Evolutionary conservation across 2,797 vertebrate genomes (phyloP).

Genomic region (Danio albolineatus): DNA sequence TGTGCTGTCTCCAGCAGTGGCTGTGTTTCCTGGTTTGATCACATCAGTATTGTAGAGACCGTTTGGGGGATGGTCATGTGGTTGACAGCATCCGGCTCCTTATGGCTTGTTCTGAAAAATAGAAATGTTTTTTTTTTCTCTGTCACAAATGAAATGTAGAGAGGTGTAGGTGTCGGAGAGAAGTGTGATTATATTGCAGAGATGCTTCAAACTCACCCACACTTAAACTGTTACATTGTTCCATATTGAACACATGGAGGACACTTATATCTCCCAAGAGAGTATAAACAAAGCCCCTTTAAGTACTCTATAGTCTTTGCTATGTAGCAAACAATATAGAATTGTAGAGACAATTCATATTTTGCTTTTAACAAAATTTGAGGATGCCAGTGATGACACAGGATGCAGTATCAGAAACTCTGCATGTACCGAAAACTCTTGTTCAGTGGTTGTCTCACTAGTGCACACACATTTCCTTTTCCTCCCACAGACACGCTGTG

Average conservation of each 20-base stretch:
- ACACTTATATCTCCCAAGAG: background rate
- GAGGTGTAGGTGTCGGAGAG: slow-evolving; percentile 48
- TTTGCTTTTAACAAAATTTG: background rate
- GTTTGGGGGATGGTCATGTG: slow-evolving; percentile 65
- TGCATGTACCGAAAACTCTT: slow-evolving; percentile 44
- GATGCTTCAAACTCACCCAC: background rate
- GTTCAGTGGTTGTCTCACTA: slow-evolving; percentile 40
- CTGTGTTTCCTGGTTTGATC: slow-evolving; percentile 36
- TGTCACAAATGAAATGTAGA: slow-evolving; percentile 63
- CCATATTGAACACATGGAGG: background rate
- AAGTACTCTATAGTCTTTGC: too few relatives aligned
- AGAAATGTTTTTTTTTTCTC: slow-evolving; percentile 56
- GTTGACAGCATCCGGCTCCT: slow-evolving; percentile 76
- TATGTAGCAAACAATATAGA: background rate
- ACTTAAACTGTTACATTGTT: too few relatives aligned
- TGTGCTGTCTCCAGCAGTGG: slow-evolving; percentile 4
- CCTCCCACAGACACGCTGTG: slow-evolving; percentile 86
- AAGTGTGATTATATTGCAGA: background rate
- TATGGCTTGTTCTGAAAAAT: slow-evolving; percentile 48
- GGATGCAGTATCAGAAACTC: slow-evolving; percentile 52
- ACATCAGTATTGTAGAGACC: slow-evolving; percentile 27
- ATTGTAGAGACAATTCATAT: background rate
- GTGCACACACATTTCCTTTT: slow-evolving; percentile 72
- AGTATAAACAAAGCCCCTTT: background rate
- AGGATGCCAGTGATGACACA: slow-evolving; percentile 24